phyloP scores from a whole-genome alignment of 2,113 vertebrate genomes.

The Forbesichthys papilliferus region DNA sequence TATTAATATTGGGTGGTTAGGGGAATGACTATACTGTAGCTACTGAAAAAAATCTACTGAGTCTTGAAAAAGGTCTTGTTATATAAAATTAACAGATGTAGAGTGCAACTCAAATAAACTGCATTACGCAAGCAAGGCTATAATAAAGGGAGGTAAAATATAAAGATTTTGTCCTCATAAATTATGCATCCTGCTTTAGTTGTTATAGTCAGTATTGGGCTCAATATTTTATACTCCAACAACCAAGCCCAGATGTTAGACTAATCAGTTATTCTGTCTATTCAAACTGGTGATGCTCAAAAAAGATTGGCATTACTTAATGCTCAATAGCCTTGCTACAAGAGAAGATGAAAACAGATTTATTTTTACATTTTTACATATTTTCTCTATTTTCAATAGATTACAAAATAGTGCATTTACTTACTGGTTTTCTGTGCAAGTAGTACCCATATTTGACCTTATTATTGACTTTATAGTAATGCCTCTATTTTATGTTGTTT shows the following conservation, averaged over 20 bases:
- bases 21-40: conserved; percentile 4
- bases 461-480: too few relatives aligned
- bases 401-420: too few relatives aligned
- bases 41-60: too few relatives aligned
- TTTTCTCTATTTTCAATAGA: too few relatives aligned
- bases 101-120: conserved; percentile 1
- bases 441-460: too few relatives aligned
- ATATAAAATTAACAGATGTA: conserved; percentile 4
- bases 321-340: background rate
- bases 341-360: too few relatives aligned
- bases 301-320: conserved; percentile 12
- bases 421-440: too few relatives aligned
- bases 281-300: conserved; percentile 26
- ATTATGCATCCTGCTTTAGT: conserved; percentile 35
- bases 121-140: background rate
- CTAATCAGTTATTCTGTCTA: conserved; percentile 35
- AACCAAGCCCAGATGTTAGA: conserved; percentile 33
- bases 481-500: too few relatives aligned
- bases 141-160: background rate
- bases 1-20: conserved; percentile 18
- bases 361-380: too few relatives aligned
- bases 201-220: conserved; percentile 12
- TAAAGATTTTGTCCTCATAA: conserved; percentile 23
- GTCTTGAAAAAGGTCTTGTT: conserved; percentile 3
- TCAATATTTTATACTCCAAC: conserved; percentile 33